phyloP scores from a whole-genome alignment of 2,888 invertebrate species.

The Drosophila leonis region DNA sequence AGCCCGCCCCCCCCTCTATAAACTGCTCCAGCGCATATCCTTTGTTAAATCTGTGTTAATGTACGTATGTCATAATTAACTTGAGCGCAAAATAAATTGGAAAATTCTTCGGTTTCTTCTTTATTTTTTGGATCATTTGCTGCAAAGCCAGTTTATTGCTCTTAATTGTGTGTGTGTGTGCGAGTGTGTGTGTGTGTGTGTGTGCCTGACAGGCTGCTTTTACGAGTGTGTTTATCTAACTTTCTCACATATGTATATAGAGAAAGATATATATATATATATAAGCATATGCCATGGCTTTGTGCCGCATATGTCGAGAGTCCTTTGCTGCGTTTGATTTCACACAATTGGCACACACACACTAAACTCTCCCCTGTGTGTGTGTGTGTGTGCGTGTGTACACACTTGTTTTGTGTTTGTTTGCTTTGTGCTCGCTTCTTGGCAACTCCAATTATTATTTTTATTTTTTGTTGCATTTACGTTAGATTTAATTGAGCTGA shows the following conservation, averaged over 20 bases:
- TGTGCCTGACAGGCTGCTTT: conserved; percentile 16
- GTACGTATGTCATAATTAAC: conserved; percentile 59
- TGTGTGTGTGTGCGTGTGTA: conserved; percentile 9
- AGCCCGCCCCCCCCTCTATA: not conserved
- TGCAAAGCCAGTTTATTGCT: conserved; percentile 8
- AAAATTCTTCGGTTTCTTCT: conserved; percentile 36
- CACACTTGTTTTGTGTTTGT: conserved; percentile 15
- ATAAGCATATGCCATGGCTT: conserved; percentile 17
- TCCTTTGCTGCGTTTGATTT: conserved; percentile 49
- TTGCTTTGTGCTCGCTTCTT: conserved; percentile 18
- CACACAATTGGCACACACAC: conserved; percentile 25
- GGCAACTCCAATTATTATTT: conserved; percentile 3
- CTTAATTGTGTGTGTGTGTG: conserved; percentile 1
- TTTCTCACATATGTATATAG: conserved; percentile 6
- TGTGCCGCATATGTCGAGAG: conserved; percentile 43
- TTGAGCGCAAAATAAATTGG: conserved; percentile 62
- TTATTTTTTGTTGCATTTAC: not conserved
- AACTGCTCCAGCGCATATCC: conserved; percentile 17
- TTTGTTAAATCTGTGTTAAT: conserved; percentile 55
- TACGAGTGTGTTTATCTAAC: conserved; percentile 30
- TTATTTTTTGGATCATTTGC: conserved; percentile 3
- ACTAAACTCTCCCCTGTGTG: not conserved
- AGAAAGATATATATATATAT: not conserved
- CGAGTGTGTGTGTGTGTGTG: conserved; percentile 7
- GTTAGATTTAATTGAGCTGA: conserved; percentile 1